phyloP scores from a whole-genome alignment of 2,113 vertebrate species.

The human (Homo sapiens) region GRCh38 chr4:188809501-188810000 shows the following conservation, averaged over 20 bases:
- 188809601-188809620: constrained; percentile 63
- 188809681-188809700: constrained; percentile 77
- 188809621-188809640: constrained; percentile 18
- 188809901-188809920: constrained; percentile 78
- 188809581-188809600: not conserved
- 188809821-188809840: constrained; percentile 85
- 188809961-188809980: constrained; percentile 60
- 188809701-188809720: constrained; percentile 77
- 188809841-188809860: constrained; percentile 72
- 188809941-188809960: constrained; percentile 52
- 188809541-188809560: not conserved
- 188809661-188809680: constrained; percentile 70
- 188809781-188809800: constrained; percentile 85
- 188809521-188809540: not conserved
- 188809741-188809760: constrained; percentile 80
- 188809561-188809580: constrained; percentile 24
- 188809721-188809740: constrained; percentile 86
- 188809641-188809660: constrained; percentile 36
- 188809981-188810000: constrained; percentile 45
- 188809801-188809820: constrained; percentile 86
- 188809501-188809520: constrained; percentile 27
- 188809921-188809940: constrained; percentile 75
- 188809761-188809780: constrained; percentile 85
- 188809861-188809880: constrained; percentile 84
- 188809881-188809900: constrained; percentile 82